These are phyloP conservation scores for Oreochromis grahami DNA, from an alignment of 2,797 vertebrate genomes.

Conservation along the genomic window DNA sequence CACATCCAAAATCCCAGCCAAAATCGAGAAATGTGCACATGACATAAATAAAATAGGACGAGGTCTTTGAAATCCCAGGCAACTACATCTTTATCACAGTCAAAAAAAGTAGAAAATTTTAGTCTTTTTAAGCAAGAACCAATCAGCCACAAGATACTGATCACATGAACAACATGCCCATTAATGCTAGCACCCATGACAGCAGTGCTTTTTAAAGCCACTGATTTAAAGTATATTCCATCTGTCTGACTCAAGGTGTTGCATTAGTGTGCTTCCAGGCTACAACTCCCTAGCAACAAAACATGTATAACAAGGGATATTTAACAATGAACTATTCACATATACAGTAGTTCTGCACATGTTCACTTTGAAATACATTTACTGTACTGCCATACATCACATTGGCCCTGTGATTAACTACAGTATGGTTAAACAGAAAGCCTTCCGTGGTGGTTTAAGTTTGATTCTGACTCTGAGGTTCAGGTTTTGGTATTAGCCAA, in stretches of 20 bases:
- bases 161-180: background rate
- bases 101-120: background rate
- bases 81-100: background rate
- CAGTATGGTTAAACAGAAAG: background rate
- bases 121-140: background rate
- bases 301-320: background rate
- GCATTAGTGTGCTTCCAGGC: background rate
- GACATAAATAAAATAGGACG: background rate
- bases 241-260: background rate
- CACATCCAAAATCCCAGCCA: background rate
- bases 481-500: conserved; percentile 60
- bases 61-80: background rate
- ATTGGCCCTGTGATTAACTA: background rate
- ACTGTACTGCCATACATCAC: background rate
- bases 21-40: background rate
- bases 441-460: background rate
- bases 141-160: background rate
- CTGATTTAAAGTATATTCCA: background rate
- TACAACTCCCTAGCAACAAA: background rate
- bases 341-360: background rate
- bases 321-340: background rate
- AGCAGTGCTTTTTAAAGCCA: background rate
- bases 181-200: background rate
- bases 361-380: background rate
- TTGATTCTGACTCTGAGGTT: conserved; percentile 40